phyloP scores from a whole-genome alignment of 1,140 invertebrate genomes.

The Ceratitis capitata region DNA sequence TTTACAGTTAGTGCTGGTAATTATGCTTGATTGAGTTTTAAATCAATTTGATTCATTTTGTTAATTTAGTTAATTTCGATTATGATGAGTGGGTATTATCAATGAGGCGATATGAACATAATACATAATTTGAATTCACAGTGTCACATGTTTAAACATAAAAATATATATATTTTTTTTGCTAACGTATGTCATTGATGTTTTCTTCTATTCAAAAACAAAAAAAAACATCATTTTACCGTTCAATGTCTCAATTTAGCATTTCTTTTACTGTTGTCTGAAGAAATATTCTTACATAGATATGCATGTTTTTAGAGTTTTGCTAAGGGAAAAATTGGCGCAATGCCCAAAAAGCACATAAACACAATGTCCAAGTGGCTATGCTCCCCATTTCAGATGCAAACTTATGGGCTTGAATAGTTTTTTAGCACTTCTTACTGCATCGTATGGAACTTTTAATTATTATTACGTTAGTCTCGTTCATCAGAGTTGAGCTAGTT shows the following conservation, averaged over 20 bases:
- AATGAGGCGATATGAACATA: background rate
- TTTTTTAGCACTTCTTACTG: background rate
- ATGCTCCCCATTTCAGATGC: background rate
- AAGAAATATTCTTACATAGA: background rate
- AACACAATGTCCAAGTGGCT: background rate
- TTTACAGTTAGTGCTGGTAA: too few relatives aligned
- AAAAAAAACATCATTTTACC: background rate
- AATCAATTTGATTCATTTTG: background rate
- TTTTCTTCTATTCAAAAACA: background rate
- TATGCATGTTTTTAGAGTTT: background rate
- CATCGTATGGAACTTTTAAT: background rate
- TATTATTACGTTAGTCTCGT: background rate
- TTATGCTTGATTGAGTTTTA: background rate
- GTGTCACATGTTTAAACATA: background rate
- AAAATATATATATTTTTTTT: background rate
- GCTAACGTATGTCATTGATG: background rate
- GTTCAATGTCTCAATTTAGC: background rate
- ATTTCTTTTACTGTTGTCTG: background rate
- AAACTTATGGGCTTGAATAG: background rate
- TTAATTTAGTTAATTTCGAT: background rate
- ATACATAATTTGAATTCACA: too few relatives aligned
- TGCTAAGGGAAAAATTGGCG: background rate
- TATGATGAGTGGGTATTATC: background rate
- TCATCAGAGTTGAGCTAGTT: too few relatives aligned
- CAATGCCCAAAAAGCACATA: background rate